These are phyloP conservation scores for Paraplagusia blochii DNA, from an alignment of 2,113 vertebrate species.

Conservation along the genomic window DNA sequence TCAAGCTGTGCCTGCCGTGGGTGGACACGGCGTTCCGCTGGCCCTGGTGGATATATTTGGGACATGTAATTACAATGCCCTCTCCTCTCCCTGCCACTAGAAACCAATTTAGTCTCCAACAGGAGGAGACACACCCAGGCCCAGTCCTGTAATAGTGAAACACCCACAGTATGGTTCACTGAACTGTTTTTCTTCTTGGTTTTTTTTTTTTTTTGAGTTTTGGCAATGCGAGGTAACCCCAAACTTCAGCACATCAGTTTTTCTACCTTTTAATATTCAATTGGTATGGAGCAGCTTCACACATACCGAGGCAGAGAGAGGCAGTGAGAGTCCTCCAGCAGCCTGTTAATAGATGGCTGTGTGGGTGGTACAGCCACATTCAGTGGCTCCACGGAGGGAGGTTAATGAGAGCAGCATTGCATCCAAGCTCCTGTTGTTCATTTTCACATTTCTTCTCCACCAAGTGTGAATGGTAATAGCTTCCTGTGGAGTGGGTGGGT, in stretches of 20 bases:
- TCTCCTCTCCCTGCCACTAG: constrained; percentile 46
- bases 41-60: constrained; percentile 60
- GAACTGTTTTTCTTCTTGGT: neutral
- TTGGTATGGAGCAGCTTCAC: constrained; percentile 39
- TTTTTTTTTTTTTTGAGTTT: too few species aligned
- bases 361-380: constrained; percentile 66
- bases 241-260: constrained; percentile 29
- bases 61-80: constrained; percentile 66
- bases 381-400: constrained; percentile 60
- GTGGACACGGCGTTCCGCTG: constrained; percentile 51
- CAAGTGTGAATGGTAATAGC: constrained; percentile 65
- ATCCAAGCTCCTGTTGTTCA: constrained; percentile 57
- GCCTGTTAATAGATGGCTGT: constrained; percentile 59
- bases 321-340: constrained; percentile 59
- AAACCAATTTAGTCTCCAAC: constrained; percentile 57
- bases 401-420: constrained; percentile 69
- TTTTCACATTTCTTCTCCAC: constrained; percentile 60
- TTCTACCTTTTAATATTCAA: constrained; percentile 49
- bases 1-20: constrained; percentile 46
- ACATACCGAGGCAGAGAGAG: constrained; percentile 27
- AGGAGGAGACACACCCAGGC: constrained; percentile 62
- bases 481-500: constrained; percentile 68
- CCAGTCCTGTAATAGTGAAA: constrained; percentile 48
- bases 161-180: constrained; percentile 14
- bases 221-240: constrained; percentile 5